A percentile compares a stretch with the other conserved stretches of the same genome.
Evolutionary conservation across 2,113 vertebrate species (phyloP).

Genomic region (Cyphomyrus plagiostoma): DNA sequence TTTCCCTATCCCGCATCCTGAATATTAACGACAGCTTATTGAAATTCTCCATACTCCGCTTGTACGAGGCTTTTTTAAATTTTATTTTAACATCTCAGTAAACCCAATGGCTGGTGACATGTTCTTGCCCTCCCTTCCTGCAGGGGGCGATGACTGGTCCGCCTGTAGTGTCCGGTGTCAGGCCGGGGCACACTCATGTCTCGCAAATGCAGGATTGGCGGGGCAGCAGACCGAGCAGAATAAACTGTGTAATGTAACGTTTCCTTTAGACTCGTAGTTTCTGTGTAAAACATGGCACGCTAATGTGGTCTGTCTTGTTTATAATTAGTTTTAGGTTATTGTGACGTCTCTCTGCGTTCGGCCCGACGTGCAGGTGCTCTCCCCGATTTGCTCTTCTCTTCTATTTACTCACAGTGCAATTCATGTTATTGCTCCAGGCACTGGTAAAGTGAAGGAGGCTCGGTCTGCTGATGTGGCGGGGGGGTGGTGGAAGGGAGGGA

Average conservation of each 20-base stretch:
- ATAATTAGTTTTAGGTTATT: not conserved
- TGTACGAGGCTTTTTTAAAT: not conserved
- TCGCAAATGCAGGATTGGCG: not conserved
- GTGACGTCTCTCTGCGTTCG: not conserved
- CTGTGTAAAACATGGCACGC: not conserved
- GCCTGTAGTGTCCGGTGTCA: not conserved
- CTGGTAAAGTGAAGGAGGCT: not conserved
- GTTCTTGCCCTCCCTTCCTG: not conserved
- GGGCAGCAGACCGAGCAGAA: not conserved
- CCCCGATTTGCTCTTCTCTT: not conserved
- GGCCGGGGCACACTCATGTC: not conserved
- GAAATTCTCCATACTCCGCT: not conserved
- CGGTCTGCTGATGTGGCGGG: too few relatives aligned
- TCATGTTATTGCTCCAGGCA: not conserved
- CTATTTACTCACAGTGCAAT: not conserved
- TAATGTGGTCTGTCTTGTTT: not conserved
- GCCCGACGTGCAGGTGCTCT: not conserved
- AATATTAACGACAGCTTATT: not conserved
- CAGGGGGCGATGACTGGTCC: not conserved
- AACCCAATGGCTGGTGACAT: not conserved
- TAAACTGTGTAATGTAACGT: not conserved
- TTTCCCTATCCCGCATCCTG: not conserved
- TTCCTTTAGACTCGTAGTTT: not conserved
- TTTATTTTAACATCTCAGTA: not conserved
- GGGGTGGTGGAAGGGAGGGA: not conserved